A percentile compares a stretch with the other conserved stretches of the same genome.
Evolutionary conservation across 2,888 invertebrate genomes (phyloP).

Genomic region (Catocala sponsa): DNA sequence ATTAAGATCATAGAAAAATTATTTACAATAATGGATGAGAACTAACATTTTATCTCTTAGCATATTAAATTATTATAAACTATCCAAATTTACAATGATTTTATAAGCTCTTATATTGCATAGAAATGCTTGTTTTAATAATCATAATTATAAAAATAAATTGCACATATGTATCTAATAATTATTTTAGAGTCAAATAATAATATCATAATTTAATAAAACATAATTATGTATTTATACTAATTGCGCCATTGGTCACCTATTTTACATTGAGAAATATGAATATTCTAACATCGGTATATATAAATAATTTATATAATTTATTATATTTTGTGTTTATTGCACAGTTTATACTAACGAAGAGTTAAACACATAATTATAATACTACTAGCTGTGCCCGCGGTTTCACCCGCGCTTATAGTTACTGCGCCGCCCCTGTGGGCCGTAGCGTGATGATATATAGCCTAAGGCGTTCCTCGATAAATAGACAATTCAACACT

Average conservation of each 20-base stretch:
- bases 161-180: not conserved
- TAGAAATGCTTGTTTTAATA: conserved; percentile 11
- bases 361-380: conserved; percentile 3
- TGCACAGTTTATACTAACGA: conserved; percentile 7
- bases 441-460: too few relatives aligned
- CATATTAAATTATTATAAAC: conserved; percentile 21
- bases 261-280: not conserved
- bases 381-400: too few relatives aligned
- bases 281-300: not conserved
- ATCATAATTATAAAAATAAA: conserved; percentile 1
- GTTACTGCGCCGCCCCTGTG: too few relatives aligned
- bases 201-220: not conserved
- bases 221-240: not conserved
- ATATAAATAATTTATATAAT: conserved; percentile 1
- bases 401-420: too few relatives aligned
- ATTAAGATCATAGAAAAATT: conserved; percentile 63
- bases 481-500: too few relatives aligned
- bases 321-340: not conserved
- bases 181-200: not conserved
- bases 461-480: too few relatives aligned
- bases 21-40: conserved; percentile 58
- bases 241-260: too few relatives aligned
- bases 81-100: conserved; percentile 41
- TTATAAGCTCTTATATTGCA: conserved; percentile 50
- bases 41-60: conserved; percentile 39